Conservation (phyloP, 2,113 vertebrate species). For the Oophaga pumilio region DNA sequence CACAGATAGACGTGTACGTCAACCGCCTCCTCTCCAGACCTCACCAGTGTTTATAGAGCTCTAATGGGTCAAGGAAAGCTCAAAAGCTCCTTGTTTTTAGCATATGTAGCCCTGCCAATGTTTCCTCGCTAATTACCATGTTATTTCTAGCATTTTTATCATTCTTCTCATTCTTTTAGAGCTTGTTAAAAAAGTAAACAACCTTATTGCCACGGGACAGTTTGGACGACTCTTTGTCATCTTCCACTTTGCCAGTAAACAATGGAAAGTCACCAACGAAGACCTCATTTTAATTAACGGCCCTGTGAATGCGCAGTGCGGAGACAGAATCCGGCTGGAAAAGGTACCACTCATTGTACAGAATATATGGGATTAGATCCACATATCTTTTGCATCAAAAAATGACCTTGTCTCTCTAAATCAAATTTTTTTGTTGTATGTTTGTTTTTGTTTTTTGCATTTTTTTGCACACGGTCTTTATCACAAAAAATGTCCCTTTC, state of each 20-base stretch:
- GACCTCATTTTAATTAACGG: slow-evolving; percentile 84
- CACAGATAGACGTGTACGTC: not conserved
- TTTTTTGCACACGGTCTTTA: too few species aligned
- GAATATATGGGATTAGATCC: not conserved
- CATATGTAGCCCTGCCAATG: not conserved
- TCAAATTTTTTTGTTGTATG: too few species aligned
- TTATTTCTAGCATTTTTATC: slow-evolving; percentile 3
- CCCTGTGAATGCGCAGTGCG: slow-evolving; percentile 74
- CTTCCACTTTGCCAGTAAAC: slow-evolving; percentile 84
- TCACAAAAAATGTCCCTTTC: too few species aligned
- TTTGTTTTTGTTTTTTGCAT: too few species aligned
- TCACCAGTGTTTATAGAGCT: not conserved
- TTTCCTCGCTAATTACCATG: not conserved
- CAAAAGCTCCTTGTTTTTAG: not conserved
- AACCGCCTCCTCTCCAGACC: not conserved
- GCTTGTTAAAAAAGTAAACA: slow-evolving; percentile 76
- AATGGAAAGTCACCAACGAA: slow-evolving; percentile 85
- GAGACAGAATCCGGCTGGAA: slow-evolving; percentile 81
- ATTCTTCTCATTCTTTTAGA: slow-evolving; percentile 65
- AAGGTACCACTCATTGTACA: slow-evolving; percentile 71
- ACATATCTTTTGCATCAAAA: too few species aligned
- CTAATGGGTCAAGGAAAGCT: not conserved
- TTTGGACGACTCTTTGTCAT: slow-evolving; percentile 83
- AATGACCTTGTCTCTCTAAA: too few species aligned
- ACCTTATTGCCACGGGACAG: slow-evolving; percentile 67